Percentiles rank a stretch among this genome's conserved stretches.
These are phyloP conservation scores for Drosophila merina DNA, from an alignment of 2,888 invertebrate species.

Conservation along the genomic window DNA sequence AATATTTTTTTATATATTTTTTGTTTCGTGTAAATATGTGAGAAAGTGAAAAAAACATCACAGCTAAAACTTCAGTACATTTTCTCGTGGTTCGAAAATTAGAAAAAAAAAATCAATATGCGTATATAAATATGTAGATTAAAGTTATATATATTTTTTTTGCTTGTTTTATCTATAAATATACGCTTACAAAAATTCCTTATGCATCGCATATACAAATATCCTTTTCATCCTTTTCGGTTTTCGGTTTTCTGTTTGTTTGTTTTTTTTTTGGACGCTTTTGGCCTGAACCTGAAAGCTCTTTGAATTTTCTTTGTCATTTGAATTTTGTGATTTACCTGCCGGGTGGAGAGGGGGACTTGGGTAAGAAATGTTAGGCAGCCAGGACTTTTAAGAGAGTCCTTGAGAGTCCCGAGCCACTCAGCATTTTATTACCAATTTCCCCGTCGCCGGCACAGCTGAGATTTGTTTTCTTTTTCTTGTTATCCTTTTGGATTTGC, in stretches of 20 bases:
- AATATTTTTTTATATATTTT: background rate
- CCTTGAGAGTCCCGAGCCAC: background rate
- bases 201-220: conserved; percentile 20
- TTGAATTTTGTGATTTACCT: conserved; percentile 4
- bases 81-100: conserved; percentile 66
- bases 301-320: background rate
- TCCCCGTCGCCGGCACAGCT: background rate
- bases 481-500: background rate
- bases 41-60: conserved; percentile 82
- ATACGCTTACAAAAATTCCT: conserved; percentile 38
- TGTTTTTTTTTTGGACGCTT: background rate
- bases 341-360: background rate
- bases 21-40: conserved; percentile 58
- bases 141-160: conserved; percentile 28
- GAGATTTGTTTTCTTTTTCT: conserved; percentile 8
- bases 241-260: background rate
- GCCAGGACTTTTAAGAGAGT: background rate
- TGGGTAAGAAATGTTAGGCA: background rate
- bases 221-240: conserved; percentile 10
- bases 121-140: conserved; percentile 37
- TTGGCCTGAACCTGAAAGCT: background rate
- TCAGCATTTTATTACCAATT: background rate
- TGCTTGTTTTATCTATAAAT: conserved; percentile 24
- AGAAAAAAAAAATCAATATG: conserved; percentile 46
- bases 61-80: conserved; percentile 84